Base-by-base conservation (phyloP, 2,113 vertebrate species). In the Sitta europaea region DNA sequence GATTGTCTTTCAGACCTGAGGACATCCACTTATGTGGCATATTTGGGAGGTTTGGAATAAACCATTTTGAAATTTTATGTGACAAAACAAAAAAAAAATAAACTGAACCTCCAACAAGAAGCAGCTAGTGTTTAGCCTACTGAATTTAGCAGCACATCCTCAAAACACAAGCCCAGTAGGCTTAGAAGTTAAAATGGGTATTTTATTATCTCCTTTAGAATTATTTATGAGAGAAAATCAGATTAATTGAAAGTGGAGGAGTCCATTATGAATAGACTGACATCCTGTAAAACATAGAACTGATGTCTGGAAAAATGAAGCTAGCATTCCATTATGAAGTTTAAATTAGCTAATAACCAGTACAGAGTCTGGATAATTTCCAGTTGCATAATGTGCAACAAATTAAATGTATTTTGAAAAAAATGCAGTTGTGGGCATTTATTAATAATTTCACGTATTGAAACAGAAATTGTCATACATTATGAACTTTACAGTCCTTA, bases 331-430 rank as follows among this genome's bases (percentile, higher is more conserved):
- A 63, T 96, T 86, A 96, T 83, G 62, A 29, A 96, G 73, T 77
- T 90, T 77, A 94, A 94, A 96, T 93, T 96, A 90, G 79, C 67
- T 96, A 95, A 94, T 92, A 93, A 90, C 68, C 67, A 96, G 75
- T 86, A 93, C 22, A 88, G 78, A 83, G 55, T 57, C 73, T 87
- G 73, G 43, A 80, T 94, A 92, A 95, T 90, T 96, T 86, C 91
- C 78, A 94, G 61, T 53, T 93, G 89, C 63, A 85, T 88, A 94
- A 96, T 88, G 70, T 88, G 24, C 61, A 90, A 68, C 54, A 94
- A 94, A 86, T 89, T 40, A 94, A 86, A 88, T 66, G 29, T n/a
- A 94, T 88, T 88, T 88, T 67, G 48, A 33, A 91, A 83, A 92
- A 93, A 95, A 79, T 6, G 25, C 51, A 70, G 38, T 83, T 66